Percentiles rank a stretch among this genome's conserved stretches.
Conservation (phyloP, 1,140 invertebrate species). For the Danaus melanippus region DNA sequence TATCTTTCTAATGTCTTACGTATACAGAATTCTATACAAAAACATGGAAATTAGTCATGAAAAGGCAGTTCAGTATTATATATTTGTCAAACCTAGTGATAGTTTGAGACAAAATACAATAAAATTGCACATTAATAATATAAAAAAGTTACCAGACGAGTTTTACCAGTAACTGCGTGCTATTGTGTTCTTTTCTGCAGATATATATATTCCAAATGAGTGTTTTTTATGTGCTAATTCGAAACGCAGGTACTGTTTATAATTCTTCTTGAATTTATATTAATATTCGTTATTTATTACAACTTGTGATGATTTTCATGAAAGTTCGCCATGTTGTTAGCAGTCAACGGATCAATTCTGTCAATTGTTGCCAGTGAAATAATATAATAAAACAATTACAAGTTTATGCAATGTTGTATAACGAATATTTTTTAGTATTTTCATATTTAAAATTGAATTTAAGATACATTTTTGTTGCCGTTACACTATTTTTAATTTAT, state of each 20-base stretch:
- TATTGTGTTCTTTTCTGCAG: neutral
- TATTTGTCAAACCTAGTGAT: too few relatives aligned
- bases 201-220: neutral
- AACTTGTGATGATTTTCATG: slow-evolving; percentile 15
- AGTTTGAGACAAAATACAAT: too few relatives aligned
- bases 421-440: too few relatives aligned
- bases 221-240: neutral
- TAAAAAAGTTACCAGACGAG: slow-evolving; percentile 18
- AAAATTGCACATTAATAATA: slow-evolving; percentile 6
- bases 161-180: slow-evolving; percentile 3
- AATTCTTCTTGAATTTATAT: slow-evolving; percentile 2
- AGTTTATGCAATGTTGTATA: too few relatives aligned
- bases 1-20: neutral
- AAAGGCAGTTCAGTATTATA: too few relatives aligned
- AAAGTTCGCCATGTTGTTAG: slow-evolving; percentile 66
- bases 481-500: too few relatives aligned
- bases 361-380: slow-evolving; percentile 19
- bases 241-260: slow-evolving; percentile 1
- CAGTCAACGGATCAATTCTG: slow-evolving; percentile 45
- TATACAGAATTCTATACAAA: neutral
- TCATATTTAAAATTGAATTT: too few relatives aligned
- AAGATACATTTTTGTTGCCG: too few relatives aligned
- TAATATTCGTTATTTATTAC: slow-evolving; percentile 4
- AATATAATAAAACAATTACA: neutral
- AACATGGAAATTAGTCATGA: too few relatives aligned